Evolutionary conservation across 2,888 invertebrate species (phyloP), one percentile per base, ranked within the genome.

Genomic region (Hololepta plana): DNA sequence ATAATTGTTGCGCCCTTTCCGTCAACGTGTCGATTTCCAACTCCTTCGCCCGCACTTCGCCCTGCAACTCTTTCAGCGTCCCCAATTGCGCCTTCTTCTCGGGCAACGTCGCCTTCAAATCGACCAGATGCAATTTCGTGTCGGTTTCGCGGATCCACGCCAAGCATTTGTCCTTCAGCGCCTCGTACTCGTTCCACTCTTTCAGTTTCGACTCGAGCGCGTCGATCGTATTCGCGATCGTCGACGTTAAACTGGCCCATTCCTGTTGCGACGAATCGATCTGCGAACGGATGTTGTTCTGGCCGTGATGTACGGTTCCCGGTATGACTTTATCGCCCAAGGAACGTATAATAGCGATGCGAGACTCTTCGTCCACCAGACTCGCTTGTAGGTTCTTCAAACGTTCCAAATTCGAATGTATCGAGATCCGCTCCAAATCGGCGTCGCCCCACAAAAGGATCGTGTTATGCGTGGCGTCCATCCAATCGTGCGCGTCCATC

Each of bases 151-250:
- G 68, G 28, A 93, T 72, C 91, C 91, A 93, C 15, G 67, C 55
- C 30, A 82, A 59, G 38, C 88, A 85, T 35, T 76, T 71, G 41
- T 90, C 88, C 47, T 82, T 81, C 43, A 82, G 60, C 11, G 66
- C 64, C 47, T 93, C 93, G 46, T 87, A 91, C 44, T 90, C 88
- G 28, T 74, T 71, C 91, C 91, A 93, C 44, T 85, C 82, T 42
- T 77, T 74, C 24, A 91, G 62, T 49, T 88, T 84, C 23, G 63
- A 68, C 50, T 90, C 82, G 27, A 93, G 59, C 2, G 67, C 62
- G 39, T 79, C 75, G 23, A 87, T 80, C 1, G 79, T 77, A 8
- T 75, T 72, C 40, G 70, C 69, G 3, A 85, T 68, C 11, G 74
- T 64, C 0, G 84, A 77, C 1, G 75, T 60, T 2, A 88, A 55